Evolutionary conservation across 1,140 invertebrate species (phyloP), one percentile per base, ranked within the genome.

Genomic region (Drosophila seguyi): DNA sequence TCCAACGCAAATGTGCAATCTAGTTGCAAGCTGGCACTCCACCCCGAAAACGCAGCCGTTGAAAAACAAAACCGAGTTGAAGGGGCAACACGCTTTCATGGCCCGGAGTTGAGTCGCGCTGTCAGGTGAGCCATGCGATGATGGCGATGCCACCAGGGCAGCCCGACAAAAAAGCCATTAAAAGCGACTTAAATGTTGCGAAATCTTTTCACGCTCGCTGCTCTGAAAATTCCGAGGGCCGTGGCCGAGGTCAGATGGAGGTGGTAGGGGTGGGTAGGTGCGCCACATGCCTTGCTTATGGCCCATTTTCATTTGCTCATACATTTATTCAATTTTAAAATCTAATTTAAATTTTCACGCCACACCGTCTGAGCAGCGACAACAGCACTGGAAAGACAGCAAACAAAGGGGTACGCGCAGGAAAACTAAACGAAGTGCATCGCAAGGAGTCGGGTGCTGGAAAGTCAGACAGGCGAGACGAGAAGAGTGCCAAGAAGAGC

Each of bases 291-390:
- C 62, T 72, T 67, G 83, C 42, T 75, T 72, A 82, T 87, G 79
- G 57, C 83, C 75, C 75, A 66, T 82, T 86, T 87, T 76, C 74
- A 87, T 86, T 86, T 87, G 66, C 84, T 75, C 71, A 83, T 65
- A 76, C 83, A 79, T 88, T 83, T 87, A 87, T 88, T 83, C 87
- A 87, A 87, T 87, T 87, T 87, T 87, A 87, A 87, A 87, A 87
- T 87, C 84, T 87, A 83, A 87, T 88, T 88, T 87, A 63, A 83
- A 87, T 87, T 88, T 87, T 87, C 75, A 86, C 83, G 84, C 84
- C 84, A 83, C 79, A 79, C 68, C 61, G 47, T 59, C 65, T 36
- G 48, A 62, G 16, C 57, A 55, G 29, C 55, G 45, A 62, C 27
- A 34, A 38, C 22, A 61, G 44, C n/a, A 20, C 60, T 29, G 22